Percentiles rank a stretch among this genome's conserved stretches.
phyloP scores from a whole-genome alignment of 2,888 invertebrate species.

The Formica aserva region DNA sequence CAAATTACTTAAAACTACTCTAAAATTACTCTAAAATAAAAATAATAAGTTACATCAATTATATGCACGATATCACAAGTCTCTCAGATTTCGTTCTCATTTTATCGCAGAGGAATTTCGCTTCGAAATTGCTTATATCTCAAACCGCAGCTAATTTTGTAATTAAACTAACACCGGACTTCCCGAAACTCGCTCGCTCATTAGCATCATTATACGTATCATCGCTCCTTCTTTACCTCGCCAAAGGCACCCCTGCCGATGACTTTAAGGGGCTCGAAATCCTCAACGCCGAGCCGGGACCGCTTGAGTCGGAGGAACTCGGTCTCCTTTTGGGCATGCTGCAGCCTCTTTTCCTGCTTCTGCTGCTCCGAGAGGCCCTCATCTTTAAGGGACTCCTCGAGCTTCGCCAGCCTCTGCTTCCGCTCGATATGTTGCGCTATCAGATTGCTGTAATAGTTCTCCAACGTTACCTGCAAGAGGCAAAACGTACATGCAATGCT shows the following conservation, averaged over 20 bases:
- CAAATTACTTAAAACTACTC: neutral
- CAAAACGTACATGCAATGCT: slow-evolving; percentile 28
- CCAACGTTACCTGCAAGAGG: slow-evolving; percentile 91
- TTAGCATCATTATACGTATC: neutral
- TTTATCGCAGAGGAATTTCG: slow-evolving; percentile 6
- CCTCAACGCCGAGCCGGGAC: slow-evolving; percentile 98
- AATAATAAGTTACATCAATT: neutral
- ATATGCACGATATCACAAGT: neutral
- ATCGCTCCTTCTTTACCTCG: slow-evolving; percentile 86
- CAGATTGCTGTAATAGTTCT: slow-evolving; percentile 99
- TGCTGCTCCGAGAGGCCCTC: slow-evolving; percentile 97
- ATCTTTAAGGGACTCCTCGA: slow-evolving; percentile 98
- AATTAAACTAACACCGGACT: neutral
- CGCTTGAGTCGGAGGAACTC: slow-evolving; percentile 98
- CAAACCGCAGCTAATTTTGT: neutral
- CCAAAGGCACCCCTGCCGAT: slow-evolving; percentile 97
- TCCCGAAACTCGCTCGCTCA: slow-evolving; percentile 2
- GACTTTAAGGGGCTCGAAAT: slow-evolving; percentile 99
- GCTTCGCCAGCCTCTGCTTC: slow-evolving; percentile 96
- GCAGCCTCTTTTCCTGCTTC: slow-evolving; percentile 96
- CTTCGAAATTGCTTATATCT: neutral
- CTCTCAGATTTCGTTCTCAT: neutral
- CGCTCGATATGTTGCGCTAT: slow-evolving; percentile 99
- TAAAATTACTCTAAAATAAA: neutral
- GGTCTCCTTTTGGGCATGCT: slow-evolving; percentile 99